phyloP scores from a whole-genome alignment of 2,113 vertebrate species.

The Meles meles region DNA sequence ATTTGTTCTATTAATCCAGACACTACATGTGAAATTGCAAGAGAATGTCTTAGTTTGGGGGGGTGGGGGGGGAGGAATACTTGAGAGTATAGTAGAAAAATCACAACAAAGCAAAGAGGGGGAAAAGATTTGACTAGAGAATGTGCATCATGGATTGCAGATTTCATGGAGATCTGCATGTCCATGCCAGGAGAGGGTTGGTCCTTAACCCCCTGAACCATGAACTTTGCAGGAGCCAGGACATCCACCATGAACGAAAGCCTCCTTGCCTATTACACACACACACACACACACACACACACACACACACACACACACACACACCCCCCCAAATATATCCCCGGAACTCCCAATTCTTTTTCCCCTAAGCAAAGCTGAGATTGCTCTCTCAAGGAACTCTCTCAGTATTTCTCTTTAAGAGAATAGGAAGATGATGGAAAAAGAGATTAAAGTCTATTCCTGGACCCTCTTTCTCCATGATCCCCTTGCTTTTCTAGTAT shows the following conservation, averaged over 20 bases:
- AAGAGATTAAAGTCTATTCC: slow-evolving; percentile 65
- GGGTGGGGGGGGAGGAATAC: too few relatives aligned
- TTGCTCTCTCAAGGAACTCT: slow-evolving; percentile 29
- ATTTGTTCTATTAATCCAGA: not conserved
- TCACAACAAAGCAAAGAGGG: not conserved
- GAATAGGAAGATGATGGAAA: slow-evolving; percentile 53
- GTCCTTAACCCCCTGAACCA: not conserved
- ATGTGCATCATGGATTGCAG: not conserved
- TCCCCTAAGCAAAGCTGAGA: not conserved
- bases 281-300: rapidly evolving
- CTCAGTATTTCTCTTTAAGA: slow-evolving; percentile 60
- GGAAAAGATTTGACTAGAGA: not conserved
- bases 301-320: too few relatives aligned
- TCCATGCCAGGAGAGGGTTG: not conserved
- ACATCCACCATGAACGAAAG: not conserved
- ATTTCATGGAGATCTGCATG: not conserved
- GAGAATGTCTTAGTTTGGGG: not conserved
- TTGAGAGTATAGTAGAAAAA: not conserved
- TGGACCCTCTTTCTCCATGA: slow-evolving; percentile 45
- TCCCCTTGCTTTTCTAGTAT: slow-evolving; percentile 49
- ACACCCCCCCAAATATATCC: not conserved
- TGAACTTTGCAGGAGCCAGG: not conserved
- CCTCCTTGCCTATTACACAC: not conserved
- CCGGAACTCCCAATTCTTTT: not conserved
- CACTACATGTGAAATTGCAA: not conserved